Conservation (phyloP, 2,113 vertebrate genomes). For the Pygoscelis antarcticus region DNA sequence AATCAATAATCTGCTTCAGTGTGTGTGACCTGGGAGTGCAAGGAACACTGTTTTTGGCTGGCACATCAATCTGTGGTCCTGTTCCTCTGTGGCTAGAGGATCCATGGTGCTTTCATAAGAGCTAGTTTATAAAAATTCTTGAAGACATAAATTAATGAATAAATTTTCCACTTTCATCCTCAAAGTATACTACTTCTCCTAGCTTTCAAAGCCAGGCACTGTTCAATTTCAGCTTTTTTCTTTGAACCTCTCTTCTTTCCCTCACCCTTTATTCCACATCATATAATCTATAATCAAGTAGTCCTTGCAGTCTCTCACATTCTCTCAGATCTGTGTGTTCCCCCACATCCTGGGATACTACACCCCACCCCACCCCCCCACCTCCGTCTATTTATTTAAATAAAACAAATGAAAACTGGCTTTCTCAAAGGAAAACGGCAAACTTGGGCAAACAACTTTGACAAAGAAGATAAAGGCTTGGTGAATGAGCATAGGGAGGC, state of each 20-base stretch:
- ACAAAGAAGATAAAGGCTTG: background rate
- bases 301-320: background rate
- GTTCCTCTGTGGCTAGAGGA: background rate
- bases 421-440: background rate
- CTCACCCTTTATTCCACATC: background rate
- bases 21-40: background rate
- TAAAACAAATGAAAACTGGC: background rate
- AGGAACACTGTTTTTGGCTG: background rate
- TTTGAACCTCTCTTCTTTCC: background rate
- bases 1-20: background rate
- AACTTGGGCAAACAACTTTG: background rate
- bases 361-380: rapidly evolving
- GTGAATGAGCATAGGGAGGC: background rate
- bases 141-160: background rate
- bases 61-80: background rate
- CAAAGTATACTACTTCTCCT: background rate
- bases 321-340: background rate
- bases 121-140: background rate
- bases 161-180: background rate
- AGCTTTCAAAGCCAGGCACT: background rate
- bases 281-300: background rate
- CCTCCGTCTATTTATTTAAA: background rate
- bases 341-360: background rate
- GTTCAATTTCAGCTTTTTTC: background rate
- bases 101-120: background rate